Base-by-base conservation (phyloP, 1,140 invertebrate species). In the Araneus ventricosus region DNA sequence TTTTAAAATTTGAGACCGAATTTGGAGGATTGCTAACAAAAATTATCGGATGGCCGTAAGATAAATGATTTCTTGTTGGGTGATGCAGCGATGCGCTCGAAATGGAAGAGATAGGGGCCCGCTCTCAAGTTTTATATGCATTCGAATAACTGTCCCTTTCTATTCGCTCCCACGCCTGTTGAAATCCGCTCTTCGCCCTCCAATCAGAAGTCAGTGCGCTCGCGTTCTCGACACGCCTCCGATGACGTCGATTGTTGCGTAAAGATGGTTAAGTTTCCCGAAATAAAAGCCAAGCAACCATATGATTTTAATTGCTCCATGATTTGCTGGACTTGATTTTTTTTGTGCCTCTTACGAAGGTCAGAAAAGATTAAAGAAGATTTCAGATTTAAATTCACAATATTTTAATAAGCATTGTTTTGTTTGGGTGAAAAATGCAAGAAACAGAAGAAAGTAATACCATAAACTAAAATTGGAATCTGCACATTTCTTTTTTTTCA, bases 171-270 rank as follows among this genome's bases (percentile, higher is more conserved):
- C 89, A 22, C 79, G 79, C 57, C 57, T 90, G 39, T 90, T 84
- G 89, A 84, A 79, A 82, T 90, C 88, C 8, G 52, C 22, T 30
- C 30, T 41, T 39, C 59, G 24, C 22, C 5, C 4, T 27, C 89
- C 89, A 90, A 90, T 90, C 89, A 84, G 79, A 84, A 27, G 34
- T 61, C 22, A 84, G 20, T 75, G 79, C 89, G 89, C 89, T 90
- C 27, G 22, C n/a, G 45, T n/a, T 37, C 75, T 61, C 3, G 22
- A n/a, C 30, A 37, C 89, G 75, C 89, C 89, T 27, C 30, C 63
- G n/a, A 27, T 90, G 89, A 90, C 89, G 89, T 90, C 22, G 34
- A 30, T 5, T 52, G 27, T 79, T n/a, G 30, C 89, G 89, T 84
- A n/a, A 30, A 30, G 82, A 34, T 75, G 34, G 70, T 75, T 75